Evolutionary conservation across 2,888 invertebrate genomes (phyloP), one percentile per base, ranked within the genome.

Genomic region (Bursaphelenchus okinawaensis): DNA sequence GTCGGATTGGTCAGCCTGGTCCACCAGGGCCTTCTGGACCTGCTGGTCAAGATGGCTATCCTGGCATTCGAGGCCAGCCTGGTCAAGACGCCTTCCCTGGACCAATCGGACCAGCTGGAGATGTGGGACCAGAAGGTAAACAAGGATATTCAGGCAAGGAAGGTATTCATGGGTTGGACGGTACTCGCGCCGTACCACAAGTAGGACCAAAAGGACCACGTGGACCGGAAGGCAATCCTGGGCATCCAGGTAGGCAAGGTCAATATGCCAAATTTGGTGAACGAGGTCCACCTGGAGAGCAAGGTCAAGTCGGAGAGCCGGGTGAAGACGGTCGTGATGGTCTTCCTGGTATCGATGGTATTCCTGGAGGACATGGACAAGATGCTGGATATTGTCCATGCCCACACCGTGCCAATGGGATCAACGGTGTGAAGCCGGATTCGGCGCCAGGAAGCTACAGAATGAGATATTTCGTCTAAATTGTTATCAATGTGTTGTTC

Each of bases 91-190:
- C 22, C 22, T 24, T 16, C 16, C 7, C 1, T 1, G 54, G 54
- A 24, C 54, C 24, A 1, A 9, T 20, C 19, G 54, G 54, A 54
- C 2, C 54, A 24, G 22, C 12, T 3, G 54, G 54, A 4, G 54
- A 54, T 54, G 54, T 20, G 19, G 54, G 54, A 4, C 40, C 40
- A n/a, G 40, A 40, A n/a, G 54, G 54, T n/a, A 20, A 54, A 54
- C 12, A 4, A 20, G 54, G 54, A 1, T 16, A 16, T 4, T 20
- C 54, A 19, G 54, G 54, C 12, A 24, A 19, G 19, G n/a, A 16
- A 16, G 54, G 54, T 3, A 24, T 23, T 16, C 54, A 20, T 54
- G 54, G 54, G 19, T 20, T 23, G 54, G 54, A 54, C 19, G 54
- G 54, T 9, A 54, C 24, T 20, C 12, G 54, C 12, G 54, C 22